Percentiles rank a stretch among this genome's conserved stretches.
Conservation (phyloP, 2,113 vertebrate species). For the Eidolon helvum region DNA sequence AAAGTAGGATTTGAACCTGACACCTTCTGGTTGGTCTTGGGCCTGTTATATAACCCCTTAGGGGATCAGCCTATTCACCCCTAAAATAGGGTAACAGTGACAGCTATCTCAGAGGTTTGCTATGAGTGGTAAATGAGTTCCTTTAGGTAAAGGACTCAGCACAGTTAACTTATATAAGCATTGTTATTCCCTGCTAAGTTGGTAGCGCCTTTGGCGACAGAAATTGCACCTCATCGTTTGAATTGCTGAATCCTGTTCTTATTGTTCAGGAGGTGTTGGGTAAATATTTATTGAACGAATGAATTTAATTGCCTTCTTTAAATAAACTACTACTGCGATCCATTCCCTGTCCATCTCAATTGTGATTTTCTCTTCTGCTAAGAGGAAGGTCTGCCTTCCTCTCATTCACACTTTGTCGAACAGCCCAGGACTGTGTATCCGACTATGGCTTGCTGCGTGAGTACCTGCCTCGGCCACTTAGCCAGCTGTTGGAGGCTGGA, state of each 20-base stretch:
- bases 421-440: not conserved
- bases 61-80: not conserved
- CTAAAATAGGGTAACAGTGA: not conserved
- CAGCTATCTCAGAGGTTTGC: not conserved
- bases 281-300: constrained; percentile 35
- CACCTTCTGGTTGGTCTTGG: not conserved
- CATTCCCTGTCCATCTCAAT: not conserved
- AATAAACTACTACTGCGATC: not conserved
- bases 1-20: not conserved
- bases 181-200: not conserved
- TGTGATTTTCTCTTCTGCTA: not conserved
- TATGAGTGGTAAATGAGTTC: not conserved
- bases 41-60: not conserved
- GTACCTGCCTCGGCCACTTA: constrained; percentile 40
- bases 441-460: not conserved
- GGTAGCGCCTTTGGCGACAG: not conserved
- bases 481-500: constrained; percentile 50
- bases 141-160: not conserved
- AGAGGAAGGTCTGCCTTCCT: not conserved
- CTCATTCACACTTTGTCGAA: not conserved
- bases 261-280: constrained; percentile 20
- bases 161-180: not conserved
- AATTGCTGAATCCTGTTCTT: not conserved
- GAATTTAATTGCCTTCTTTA: not conserved
- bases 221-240: not conserved